Evolutionary conservation across 2,888 invertebrate genomes (phyloP).

Genomic region (Pyrgus malvae): DNA sequence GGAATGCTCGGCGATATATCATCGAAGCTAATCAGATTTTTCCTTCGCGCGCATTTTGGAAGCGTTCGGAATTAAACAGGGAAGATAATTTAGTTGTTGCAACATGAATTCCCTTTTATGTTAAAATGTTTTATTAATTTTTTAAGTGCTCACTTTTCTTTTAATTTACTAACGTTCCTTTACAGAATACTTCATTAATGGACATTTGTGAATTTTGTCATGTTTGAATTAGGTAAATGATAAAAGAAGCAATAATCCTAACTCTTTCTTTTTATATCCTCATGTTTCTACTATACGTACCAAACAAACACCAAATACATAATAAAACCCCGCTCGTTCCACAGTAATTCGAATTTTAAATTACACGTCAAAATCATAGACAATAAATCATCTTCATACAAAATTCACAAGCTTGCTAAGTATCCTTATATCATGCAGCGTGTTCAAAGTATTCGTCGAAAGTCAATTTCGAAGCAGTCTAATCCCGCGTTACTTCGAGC

Average conservation of each 20-base stretch:
- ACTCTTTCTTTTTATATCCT: no score
- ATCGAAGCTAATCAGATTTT: conserved; percentile 76
- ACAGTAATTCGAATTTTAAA: conserved; percentile 50
- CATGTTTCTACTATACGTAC: no score
- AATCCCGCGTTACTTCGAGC: conserved; percentile 59
- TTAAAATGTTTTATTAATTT: conserved; percentile 18
- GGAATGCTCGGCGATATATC: conserved; percentile 76
- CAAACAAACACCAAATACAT: no score
- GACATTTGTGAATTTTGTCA: no score
- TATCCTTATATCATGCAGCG: not conserved
- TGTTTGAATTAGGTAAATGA: no score
- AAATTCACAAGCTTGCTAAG: conserved; percentile 63
- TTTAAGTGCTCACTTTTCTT: not conserved
- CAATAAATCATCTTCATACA: conserved; percentile 53
- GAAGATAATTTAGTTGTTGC: conserved; percentile 57
- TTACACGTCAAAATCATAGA: conserved; percentile 25
- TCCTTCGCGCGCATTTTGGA: conserved; percentile 58
- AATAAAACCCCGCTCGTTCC: no score
- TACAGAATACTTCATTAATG: no score
- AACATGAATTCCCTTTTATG: conserved; percentile 22
- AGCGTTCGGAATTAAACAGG: conserved; percentile 63
- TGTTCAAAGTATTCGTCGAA: conserved; percentile 30
- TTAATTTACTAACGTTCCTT: no score
- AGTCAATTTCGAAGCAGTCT: conserved; percentile 57
- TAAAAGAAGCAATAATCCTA: no score